phyloP scores from a whole-genome alignment of 2,113 vertebrate species.

The Myrmecobius fasciatus region DNA sequence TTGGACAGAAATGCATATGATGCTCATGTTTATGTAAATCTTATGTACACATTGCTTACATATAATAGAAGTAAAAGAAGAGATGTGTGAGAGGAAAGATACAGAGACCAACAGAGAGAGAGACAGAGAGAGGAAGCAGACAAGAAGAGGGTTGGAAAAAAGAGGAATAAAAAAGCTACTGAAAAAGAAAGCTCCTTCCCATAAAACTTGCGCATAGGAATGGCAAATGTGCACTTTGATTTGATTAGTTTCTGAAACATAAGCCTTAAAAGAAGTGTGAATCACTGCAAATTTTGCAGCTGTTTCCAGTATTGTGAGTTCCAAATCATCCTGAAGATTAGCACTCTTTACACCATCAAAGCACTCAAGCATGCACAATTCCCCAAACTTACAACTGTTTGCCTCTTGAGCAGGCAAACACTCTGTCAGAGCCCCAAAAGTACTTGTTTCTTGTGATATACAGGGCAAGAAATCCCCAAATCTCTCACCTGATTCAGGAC shows the following conservation, averaged over 20 bases:
- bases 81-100: background rate
- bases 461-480: background rate
- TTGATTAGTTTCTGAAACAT: conserved; percentile 49
- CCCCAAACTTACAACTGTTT: background rate
- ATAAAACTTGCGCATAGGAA: conserved; percentile 33
- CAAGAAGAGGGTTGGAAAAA: background rate
- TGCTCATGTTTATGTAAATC: background rate
- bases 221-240: conserved; percentile 26
- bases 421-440: background rate
- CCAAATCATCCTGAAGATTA: conserved; percentile 25
- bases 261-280: conserved; percentile 40
- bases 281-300: conserved; percentile 41
- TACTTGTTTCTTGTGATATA: background rate
- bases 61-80: background rate
- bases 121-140: background rate
- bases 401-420: background rate
- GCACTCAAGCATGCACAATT: background rate
- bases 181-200: conserved; percentile 1
- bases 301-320: background rate
- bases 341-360: conserved; percentile 18
- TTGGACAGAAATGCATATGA: no score
- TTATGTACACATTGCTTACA: background rate
- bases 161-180: background rate
- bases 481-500: background rate
- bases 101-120: background rate